Conservation (phyloP, 2,113 vertebrate genomes). For the Clarias macrocephalus region DNA sequence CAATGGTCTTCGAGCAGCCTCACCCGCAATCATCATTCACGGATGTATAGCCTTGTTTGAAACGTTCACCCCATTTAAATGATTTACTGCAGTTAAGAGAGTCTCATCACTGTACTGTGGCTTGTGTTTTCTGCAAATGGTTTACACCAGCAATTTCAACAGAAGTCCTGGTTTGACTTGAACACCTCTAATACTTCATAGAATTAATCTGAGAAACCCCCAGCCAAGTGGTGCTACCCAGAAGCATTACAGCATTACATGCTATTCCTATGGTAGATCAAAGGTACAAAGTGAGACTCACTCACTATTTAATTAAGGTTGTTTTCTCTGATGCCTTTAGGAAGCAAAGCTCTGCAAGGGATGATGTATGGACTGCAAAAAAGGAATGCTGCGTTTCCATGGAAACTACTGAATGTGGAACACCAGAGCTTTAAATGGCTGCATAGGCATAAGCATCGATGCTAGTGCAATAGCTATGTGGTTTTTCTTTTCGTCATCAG, state of each 20-base stretch:
- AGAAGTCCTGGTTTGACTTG: too few relatives aligned
- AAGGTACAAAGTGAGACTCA: neutral
- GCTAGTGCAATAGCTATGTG: conserved; percentile 16
- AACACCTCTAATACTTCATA: neutral
- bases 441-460: conserved; percentile 33
- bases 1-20: too few relatives aligned
- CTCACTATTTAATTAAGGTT: conserved; percentile 27
- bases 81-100: too few relatives aligned
- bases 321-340: conserved; percentile 33
- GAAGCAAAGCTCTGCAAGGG: conserved; percentile 67
- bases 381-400: conserved; percentile 49
- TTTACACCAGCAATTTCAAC: too few relatives aligned
- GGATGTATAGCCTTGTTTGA: too few relatives aligned
- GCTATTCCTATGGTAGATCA: neutral
- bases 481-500: conserved; percentile 31
- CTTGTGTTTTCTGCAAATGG: too few relatives aligned
- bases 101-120: too few relatives aligned
- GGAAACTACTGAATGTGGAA: conserved; percentile 48
- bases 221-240: neutral
- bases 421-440: conserved; percentile 43
- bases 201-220: neutral
- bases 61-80: too few relatives aligned
- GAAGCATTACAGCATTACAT: neutral
- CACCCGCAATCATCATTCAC: too few relatives aligned
- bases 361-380: conserved; percentile 51